Evolutionary conservation across 2,113 vertebrate species (phyloP).

Genomic region (Rafetus swinhoei): DNA sequence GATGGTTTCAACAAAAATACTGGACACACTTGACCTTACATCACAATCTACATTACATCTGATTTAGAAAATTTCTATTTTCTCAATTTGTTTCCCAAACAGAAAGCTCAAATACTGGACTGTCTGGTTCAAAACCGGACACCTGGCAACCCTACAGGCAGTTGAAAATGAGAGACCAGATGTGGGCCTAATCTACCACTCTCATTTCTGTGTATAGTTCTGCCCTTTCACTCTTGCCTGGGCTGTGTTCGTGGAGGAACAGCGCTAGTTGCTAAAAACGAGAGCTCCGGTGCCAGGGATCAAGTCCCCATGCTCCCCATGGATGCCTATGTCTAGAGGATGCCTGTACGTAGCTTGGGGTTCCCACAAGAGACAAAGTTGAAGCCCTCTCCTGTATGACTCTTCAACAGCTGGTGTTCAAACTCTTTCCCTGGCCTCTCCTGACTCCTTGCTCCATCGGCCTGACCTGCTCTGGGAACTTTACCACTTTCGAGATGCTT

Average conservation of each 20-base stretch:
- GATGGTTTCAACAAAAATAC: too few species aligned
- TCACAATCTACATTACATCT: too few species aligned
- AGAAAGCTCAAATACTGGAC: too few species aligned
- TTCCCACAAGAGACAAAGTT: not conserved
- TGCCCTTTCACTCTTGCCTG: not conserved
- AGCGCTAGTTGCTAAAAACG: not conserved
- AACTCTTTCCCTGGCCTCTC: not conserved
- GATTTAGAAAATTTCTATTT: too few species aligned
- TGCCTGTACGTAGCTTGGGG: not conserved
- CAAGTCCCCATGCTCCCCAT: not conserved
- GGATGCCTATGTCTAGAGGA: not conserved
- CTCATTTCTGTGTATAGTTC: not conserved
- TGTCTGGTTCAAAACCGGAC: too few species aligned
- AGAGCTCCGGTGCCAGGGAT: not conserved
- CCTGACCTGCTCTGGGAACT: not conserved
- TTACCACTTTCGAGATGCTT: conserved; percentile 52
- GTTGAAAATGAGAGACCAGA: not conserved
- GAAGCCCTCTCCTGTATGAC: not conserved
- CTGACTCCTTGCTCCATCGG: not conserved
- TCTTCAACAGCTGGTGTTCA: not conserved
- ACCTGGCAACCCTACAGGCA: not conserved
- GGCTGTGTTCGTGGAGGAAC: not conserved
- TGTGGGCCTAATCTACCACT: not conserved
- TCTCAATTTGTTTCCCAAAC: too few species aligned
- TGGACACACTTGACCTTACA: too few species aligned